A percentile compares a stretch with the other conserved stretches of the same genome.
Evolutionary conservation across 2,113 vertebrate genomes (phyloP).

Genomic region (Orientallactaga bullata): DNA sequence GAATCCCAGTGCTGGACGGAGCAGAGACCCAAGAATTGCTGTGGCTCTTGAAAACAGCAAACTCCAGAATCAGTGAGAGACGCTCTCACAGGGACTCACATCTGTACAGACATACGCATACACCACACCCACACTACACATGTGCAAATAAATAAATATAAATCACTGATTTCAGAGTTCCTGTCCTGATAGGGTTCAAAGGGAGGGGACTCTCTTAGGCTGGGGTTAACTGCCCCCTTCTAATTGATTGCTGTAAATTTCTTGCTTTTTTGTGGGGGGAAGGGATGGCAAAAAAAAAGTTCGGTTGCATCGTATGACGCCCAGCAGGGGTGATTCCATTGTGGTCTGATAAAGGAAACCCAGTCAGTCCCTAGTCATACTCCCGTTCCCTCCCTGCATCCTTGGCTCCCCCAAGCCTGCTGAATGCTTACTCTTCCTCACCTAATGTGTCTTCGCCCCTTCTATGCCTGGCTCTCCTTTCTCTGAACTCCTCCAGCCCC

Average conservation of each 20-base stretch:
- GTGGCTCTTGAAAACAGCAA: too few species aligned
- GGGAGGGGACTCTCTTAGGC: background rate
- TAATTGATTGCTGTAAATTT: background rate
- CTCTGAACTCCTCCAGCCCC: background rate
- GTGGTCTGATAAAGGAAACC: background rate
- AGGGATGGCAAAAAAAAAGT: background rate
- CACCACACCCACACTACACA: too few species aligned
- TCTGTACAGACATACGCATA: too few species aligned
- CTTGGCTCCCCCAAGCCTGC: background rate
- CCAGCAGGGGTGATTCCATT: background rate
- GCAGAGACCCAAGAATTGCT: too few species aligned
- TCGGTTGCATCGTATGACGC: background rate
- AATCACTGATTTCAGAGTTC: background rate
- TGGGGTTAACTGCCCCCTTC: background rate
- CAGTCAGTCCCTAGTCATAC: too few species aligned
- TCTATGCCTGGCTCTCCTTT: background rate
- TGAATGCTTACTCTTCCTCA: background rate
- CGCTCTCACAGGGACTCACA: too few species aligned
- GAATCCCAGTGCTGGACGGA: too few species aligned
- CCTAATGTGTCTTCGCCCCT: background rate
- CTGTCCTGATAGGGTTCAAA: background rate
- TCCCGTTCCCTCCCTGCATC: background rate
- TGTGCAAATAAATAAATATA: too few species aligned
- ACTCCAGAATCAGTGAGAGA: too few species aligned
- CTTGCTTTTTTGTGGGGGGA: background rate